Evolutionary conservation across 2,888 invertebrate species (phyloP), one percentile per base, ranked within the genome.

Genomic region (Belgica antarctica): DNA sequence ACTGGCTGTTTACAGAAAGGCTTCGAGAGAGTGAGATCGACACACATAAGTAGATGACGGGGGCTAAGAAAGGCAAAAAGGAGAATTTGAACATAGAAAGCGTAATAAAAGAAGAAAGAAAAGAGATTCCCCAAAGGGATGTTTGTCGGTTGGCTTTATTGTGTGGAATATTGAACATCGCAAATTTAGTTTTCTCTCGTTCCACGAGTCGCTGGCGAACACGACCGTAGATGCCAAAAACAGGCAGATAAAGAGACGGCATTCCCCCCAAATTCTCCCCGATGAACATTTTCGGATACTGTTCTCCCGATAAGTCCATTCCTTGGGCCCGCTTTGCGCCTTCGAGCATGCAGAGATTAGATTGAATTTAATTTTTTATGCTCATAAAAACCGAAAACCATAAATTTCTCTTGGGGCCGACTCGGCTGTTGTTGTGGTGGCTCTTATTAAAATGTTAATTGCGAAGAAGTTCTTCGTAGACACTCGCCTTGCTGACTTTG

Each of bases 331-430:
- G 22, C 19, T 62, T 31, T 62, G 17, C 8, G 62, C n/a, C 25
- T 62, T 22, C 2, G 19, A 61, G n/a, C 5, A 0, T 41, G 19
- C 19, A 17, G 31, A 17, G 28, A 41, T 63, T 63, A 36, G 34
- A 63, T 63, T 63, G 47, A 66, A 66, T 47, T 66, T 66, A 47
- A 66, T 66, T 66, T 66, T 66, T 66, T 28, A 66, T 63, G 41
- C 36, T 28, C 19, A 36, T 62, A 17, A 24, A 17, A 41, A 63
- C 36, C 36, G 17, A 52, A 28, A 41, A 36, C 15, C 15, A 34
- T 36, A 62, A 62, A 66, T 66, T 66, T 66, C 65, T 66, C 65
- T 10, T 28, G 65, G 47, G 65, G 61, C 22, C 31, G 34, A 63
- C n/a, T n/a, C n/a, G n/a, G n/a, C n/a, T n/a, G n/a, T n/a, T 22